Percentiles rank a stretch among this genome's conserved stretches.
These are phyloP conservation scores for Tineola bisselliella DNA, from an alignment of 2,888 invertebrate genomes.

Conservation along the genomic window DNA sequence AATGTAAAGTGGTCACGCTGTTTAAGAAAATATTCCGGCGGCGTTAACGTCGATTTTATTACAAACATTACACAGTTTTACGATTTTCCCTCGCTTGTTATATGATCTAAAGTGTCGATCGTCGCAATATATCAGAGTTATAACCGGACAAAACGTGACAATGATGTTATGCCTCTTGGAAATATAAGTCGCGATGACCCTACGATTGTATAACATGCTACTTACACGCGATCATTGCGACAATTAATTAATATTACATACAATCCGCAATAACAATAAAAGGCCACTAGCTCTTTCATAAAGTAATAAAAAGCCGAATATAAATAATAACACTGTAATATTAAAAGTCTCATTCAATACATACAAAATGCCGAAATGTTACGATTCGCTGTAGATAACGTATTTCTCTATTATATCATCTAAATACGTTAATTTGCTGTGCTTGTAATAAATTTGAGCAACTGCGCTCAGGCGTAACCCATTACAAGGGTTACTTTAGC, in stretches of 20 bases:
- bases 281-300: too few relatives aligned
- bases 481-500: constrained; percentile 7
- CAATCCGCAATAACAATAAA: not conserved
- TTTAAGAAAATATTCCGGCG: constrained; percentile 4
- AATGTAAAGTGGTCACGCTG: not conserved
- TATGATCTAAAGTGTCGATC: constrained; percentile 14
- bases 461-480: constrained; percentile 4
- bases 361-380: not conserved
- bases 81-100: constrained; percentile 12
- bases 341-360: too few relatives aligned
- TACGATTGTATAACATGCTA: constrained; percentile 6
- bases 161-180: not conserved
- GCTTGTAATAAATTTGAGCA: constrained; percentile 8
- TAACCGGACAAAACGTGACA: constrained; percentile 10
- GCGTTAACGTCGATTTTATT: constrained; percentile 12
- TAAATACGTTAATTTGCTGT: not conserved
- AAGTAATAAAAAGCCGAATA: too few relatives aligned
- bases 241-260: not conserved
- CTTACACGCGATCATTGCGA: not conserved
- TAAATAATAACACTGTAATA: too few relatives aligned
- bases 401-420: constrained; percentile 2
- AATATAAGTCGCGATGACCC: constrained; percentile 8
- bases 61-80: constrained; percentile 10
- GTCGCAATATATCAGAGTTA: constrained; percentile 13
- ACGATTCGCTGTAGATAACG: not conserved